Base-by-base conservation (phyloP, 2,888 invertebrate species). In the Griposia aprilina region DNA sequence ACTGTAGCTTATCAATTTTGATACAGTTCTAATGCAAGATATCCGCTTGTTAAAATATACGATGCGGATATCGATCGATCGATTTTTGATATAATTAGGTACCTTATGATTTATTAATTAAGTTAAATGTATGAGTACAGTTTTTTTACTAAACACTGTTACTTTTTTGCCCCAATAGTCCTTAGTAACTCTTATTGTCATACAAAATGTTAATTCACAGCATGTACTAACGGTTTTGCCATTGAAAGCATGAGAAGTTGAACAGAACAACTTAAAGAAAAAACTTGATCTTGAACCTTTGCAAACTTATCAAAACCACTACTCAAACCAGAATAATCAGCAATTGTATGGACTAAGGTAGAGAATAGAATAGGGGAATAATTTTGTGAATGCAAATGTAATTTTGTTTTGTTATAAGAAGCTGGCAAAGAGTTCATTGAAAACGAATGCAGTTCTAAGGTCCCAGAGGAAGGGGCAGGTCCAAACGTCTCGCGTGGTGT, bases 381-480 rank as follows among this genome's bases (percentile, higher is more conserved):
- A n/a, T 68, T 80, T 80, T 62, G 8, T 26, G 26, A 80, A 20
- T 75, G 86, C 83, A 87, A 82, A 83, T 76, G 59, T 85, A 88
- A 86, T 60, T 80, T 90, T 87, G 91, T 86, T 79, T 78, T 75
- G 74, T 74, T 79, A 80, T 91, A 93, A 93, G 91, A 92, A 92
- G 90, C 92, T 92, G 85, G 92, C 90, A 93, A 93, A 90, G 90
- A 95, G 93, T 94, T 94, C 90, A 96, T 96, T 96, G 94, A 96
- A 95, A 95, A 93, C 93, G 94, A 95, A 95, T 94, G 96, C 95
- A 95, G 91, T 91, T 88, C 87, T 88, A 91, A 92, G 91, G 91
- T 93, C 91, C 89, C 89, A 88, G 90, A 93, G 92, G 93, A 94
- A 94, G 94, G 95, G 94, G 94, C 93, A 93, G 92, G 92, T 92